These are phyloP conservation scores for Drosophila bipectinata DNA, from an alignment of 1,140 invertebrate species.

Conservation along the genomic window DNA sequence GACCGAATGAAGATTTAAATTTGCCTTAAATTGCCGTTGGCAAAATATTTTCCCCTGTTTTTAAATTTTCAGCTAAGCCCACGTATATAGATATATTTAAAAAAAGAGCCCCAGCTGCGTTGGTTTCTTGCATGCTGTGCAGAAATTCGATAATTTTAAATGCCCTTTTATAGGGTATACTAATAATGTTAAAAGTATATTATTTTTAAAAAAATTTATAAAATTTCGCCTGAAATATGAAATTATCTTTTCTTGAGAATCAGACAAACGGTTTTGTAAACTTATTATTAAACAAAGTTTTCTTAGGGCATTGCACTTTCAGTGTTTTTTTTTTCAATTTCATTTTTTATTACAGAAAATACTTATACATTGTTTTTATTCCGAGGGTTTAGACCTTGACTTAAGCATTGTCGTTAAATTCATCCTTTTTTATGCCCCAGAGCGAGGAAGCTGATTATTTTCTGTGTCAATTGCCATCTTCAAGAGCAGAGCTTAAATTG, in stretches of 20 bases:
- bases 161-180: not conserved
- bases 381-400: slow-evolving; percentile 38
- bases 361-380: slow-evolving; percentile 31
- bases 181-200: not conserved
- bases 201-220: not conserved
- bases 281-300: not conserved
- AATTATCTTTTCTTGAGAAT: too few relatives aligned
- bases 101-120: slow-evolving; percentile 25
- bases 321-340: not conserved
- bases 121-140: slow-evolving; percentile 25
- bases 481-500: slow-evolving; percentile 41
- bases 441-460: slow-evolving; percentile 43
- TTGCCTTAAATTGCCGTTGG: slow-evolving; percentile 23
- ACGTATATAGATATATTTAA: slow-evolving; percentile 25
- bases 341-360: slow-evolving; percentile 31
- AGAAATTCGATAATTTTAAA: slow-evolving; percentile 18
- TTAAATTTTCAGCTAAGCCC: slow-evolving; percentile 21
- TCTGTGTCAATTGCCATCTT: slow-evolving; percentile 59
- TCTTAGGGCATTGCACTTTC: slow-evolving; percentile 26
- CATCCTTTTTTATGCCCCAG: slow-evolving; percentile 49
- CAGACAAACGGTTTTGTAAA: not conserved
- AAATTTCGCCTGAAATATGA: too few relatives aligned
- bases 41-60: slow-evolving; percentile 16
- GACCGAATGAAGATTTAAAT: slow-evolving; percentile 25
- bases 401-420: slow-evolving; percentile 56